Conservation (phyloP, 2,797 vertebrate genomes). For the Neoniphon sammara region DNA sequence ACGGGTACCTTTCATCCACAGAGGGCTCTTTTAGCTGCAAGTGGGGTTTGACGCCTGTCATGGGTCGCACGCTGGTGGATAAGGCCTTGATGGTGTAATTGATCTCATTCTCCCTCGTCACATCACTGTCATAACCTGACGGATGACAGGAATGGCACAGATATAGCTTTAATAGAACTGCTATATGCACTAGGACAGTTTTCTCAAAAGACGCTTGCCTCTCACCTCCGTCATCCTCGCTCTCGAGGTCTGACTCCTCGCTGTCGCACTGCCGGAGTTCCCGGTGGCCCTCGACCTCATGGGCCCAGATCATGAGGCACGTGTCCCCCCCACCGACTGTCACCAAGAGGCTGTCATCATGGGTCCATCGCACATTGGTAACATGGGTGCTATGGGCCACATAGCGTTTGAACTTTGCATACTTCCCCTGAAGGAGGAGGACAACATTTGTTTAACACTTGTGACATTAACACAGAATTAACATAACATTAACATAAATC, state of each 20-base stretch:
- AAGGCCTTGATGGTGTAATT: constrained; percentile 99
- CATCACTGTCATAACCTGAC: constrained; percentile 97
- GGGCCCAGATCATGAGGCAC: constrained; percentile 96
- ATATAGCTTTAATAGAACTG: background rate
- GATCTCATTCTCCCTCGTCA: constrained; percentile 96
- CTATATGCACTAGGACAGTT: no score
- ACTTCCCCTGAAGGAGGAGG: constrained; percentile 88
- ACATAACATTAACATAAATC: constrained; percentile 55
- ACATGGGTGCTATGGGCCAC: constrained; percentile 97
- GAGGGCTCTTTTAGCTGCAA: constrained; percentile 96
- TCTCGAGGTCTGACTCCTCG: constrained; percentile 96
- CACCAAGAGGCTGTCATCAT: constrained; percentile 92
- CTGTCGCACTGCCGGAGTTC: constrained; percentile 93
- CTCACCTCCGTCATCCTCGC: constrained; percentile 97
- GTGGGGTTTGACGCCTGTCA: constrained; percentile 96
- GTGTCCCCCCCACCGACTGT: constrained; percentile 93
- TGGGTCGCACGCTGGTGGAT: constrained; percentile 94
- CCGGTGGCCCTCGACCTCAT: constrained; percentile 89
- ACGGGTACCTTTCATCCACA: constrained; percentile 93
- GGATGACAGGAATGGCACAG: constrained; percentile 4
- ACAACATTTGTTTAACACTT: constrained; percentile 46
- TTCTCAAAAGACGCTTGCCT: background rate
- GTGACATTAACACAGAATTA: constrained; percentile 59
- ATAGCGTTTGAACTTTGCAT: constrained; percentile 96
- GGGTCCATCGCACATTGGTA: constrained; percentile 96